phyloP scores from a whole-genome alignment of 2,113 vertebrate species.

The Halichoeres trimaculatus region DNA sequence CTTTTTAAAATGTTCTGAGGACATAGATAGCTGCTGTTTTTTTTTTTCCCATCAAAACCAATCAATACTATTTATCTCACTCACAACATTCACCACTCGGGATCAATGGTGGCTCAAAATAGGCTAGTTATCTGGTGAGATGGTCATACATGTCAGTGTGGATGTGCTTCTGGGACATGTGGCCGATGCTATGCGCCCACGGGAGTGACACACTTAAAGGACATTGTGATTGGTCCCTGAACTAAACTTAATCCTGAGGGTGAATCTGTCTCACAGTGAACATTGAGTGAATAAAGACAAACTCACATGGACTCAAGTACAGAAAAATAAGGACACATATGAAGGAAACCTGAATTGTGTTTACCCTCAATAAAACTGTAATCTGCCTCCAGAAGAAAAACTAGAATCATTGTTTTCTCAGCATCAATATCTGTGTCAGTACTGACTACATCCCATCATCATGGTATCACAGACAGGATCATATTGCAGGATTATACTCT shows the following conservation, averaged over 20 bases:
- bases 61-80: constrained; percentile 37
- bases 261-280: background rate
- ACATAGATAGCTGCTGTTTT: too few species aligned
- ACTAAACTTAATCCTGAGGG: background rate
- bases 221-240: background rate
- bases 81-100: background rate
- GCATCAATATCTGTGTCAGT: background rate
- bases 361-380: background rate
- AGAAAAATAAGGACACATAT: background rate
- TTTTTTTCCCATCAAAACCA: constrained; percentile 2
- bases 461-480: too few species aligned
- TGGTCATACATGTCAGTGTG: constrained; percentile 38
- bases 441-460: background rate
- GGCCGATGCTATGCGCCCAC: background rate
- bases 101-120: constrained; percentile 31
- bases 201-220: background rate
- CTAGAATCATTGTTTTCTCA: background rate
- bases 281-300: background rate
- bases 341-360: background rate
- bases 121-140: constrained; percentile 27
- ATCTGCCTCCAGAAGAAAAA: background rate
- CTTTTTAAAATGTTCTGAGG: background rate
- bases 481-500: too few species aligned
- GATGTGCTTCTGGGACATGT: constrained; percentile 9
- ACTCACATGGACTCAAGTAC: background rate